Conservation (phyloP, 2,797 vertebrate genomes). For the Oreonectes daqikongensis region DNA sequence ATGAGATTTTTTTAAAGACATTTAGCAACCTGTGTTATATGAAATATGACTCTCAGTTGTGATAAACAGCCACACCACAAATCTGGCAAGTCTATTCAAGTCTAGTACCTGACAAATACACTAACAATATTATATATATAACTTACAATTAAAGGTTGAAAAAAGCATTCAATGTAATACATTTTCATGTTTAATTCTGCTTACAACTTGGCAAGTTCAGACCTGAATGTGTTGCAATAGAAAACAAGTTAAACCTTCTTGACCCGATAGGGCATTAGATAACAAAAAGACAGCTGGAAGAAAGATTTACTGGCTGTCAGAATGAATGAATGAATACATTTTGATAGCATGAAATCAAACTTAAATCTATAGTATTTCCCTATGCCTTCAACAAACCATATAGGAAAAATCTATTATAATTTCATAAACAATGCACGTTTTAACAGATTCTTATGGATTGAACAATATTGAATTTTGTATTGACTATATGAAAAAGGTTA, state of each 20-base stretch:
- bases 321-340: conserved; percentile 3
- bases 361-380: not conserved
- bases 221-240: conserved; percentile 48
- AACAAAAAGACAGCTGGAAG: not conserved
- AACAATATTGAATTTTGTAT: not conserved
- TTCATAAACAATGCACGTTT: not conserved
- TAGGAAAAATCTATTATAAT: not conserved
- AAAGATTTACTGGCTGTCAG: not conserved
- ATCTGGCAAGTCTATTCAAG: not conserved
- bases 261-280: not conserved
- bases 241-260: conserved; percentile 31
- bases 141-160: not conserved
- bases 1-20: not conserved
- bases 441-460: not conserved
- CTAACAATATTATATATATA: not conserved
- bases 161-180: not conserved
- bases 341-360: not conserved
- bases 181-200: conserved; percentile 8
- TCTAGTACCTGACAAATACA: not conserved
- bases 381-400: not conserved
- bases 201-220: conserved; percentile 41
- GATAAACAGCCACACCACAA: not conserved
- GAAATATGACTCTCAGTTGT: not conserved
- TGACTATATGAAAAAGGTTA: not conserved
- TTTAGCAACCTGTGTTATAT: not conserved